Evolutionary conservation across 2,797 vertebrate genomes (phyloP).

Genomic region (Fringilla coelebs): DNA sequence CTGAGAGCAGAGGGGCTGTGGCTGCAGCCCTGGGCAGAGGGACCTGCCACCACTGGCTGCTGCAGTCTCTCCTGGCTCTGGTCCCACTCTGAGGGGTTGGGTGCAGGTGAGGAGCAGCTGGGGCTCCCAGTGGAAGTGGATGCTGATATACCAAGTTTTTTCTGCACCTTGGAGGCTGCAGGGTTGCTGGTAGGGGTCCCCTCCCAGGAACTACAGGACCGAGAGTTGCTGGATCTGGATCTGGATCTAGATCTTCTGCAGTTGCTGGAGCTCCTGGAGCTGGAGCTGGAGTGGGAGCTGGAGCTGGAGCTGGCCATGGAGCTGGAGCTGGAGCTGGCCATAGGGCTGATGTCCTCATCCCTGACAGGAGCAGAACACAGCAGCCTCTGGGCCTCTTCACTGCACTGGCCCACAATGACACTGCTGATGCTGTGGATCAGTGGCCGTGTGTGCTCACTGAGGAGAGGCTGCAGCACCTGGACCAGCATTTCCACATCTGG

Average conservation of each 20-base stretch:
- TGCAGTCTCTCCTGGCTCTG: neutral
- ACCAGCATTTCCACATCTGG: neutral
- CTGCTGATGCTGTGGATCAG: neutral
- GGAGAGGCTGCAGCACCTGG: neutral
- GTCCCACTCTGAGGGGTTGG: neutral
- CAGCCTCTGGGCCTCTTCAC: neutral
- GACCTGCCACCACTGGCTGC: rapidly evolving
- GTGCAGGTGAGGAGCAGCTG: neutral
- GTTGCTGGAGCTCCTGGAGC: neutral
- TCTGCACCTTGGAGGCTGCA: neutral
- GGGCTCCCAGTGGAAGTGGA: neutral
- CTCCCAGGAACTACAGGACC: neutral
- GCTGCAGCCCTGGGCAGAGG: neutral
- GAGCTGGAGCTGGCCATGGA: neutral
- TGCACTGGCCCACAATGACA: neutral
- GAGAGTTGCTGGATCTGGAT: neutral
- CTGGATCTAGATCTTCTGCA: neutral
- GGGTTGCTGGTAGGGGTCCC: neutral
- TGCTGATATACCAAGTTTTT: neutral
- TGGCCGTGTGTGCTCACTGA: neutral
- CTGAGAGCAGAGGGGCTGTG: neutral
- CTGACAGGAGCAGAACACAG: neutral
- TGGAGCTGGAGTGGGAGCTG: neutral
- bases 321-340: neutral
- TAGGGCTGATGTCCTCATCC: neutral